Evolutionary conservation across 2,113 vertebrate species (phyloP).

Genomic region (Scytalopus superciliaris): DNA sequence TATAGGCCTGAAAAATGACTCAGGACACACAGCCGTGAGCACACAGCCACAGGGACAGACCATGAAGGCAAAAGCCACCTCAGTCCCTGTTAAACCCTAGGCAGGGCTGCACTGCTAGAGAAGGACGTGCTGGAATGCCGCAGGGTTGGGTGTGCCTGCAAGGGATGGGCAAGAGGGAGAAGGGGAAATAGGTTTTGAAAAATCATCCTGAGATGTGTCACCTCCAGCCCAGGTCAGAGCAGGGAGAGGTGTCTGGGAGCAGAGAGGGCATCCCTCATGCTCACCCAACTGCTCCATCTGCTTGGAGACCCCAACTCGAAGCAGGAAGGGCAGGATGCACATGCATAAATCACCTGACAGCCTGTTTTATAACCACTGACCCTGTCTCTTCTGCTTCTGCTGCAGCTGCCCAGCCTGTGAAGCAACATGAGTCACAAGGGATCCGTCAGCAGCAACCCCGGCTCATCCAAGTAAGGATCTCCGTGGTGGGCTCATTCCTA

Average conservation of each 20-base stretch:
- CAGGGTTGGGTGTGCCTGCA: neutral
- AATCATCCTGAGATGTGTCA: neutral
- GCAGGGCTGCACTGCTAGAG: neutral
- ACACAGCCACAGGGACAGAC: neutral
- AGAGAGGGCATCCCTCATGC: neutral
- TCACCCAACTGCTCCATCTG: neutral
- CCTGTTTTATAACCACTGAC: neutral
- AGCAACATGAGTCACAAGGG: slow-evolving; percentile 65
- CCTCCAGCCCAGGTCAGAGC: neutral
- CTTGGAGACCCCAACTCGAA: neutral
- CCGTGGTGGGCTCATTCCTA: neutral
- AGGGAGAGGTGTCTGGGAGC: neutral
- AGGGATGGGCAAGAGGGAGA: neutral
- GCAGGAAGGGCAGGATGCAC: neutral
- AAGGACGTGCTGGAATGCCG: neutral
- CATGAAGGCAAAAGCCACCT: neutral
- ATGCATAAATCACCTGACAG: fast-evolving
- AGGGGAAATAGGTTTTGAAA: neutral
- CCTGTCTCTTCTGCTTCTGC: neutral
- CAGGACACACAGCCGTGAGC: neutral
- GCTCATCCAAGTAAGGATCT: slow-evolving; percentile 62
- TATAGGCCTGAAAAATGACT: neutral
- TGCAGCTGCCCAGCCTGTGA: slow-evolving; percentile 45
- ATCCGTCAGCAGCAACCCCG: slow-evolving; percentile 50
- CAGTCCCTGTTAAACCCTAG: too few relatives aligned